Evolutionary conservation across 2,888 invertebrate species (phyloP).

Genomic region (Sthenelais limicola): DNA sequence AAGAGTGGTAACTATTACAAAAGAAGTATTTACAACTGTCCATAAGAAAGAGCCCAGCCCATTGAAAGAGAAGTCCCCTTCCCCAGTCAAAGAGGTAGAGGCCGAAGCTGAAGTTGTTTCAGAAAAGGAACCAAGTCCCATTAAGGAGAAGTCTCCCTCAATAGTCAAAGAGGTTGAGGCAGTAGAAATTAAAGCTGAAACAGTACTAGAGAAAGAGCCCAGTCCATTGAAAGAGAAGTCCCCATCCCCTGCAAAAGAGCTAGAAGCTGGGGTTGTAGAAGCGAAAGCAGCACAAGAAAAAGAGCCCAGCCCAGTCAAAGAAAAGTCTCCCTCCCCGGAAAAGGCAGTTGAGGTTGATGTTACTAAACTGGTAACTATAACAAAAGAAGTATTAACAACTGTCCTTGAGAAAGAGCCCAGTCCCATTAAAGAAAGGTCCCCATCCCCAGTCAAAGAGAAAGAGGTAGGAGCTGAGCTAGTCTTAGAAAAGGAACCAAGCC

Average conservation of each 20-base stretch:
- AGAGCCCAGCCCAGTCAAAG: constrained; percentile 19
- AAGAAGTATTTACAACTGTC: no score
- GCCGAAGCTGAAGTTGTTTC: constrained; percentile 42
- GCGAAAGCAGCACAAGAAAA: neutral
- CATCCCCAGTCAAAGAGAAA: neutral
- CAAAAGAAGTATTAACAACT: neutral
- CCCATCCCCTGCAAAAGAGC: neutral
- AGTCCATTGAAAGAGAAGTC: constrained; percentile 9
- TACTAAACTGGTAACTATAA: no score
- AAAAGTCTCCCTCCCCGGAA: neutral
- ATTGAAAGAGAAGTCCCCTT: constrained; percentile 9
- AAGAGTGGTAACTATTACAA: neutral
- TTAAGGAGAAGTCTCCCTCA: constrained; percentile 7
- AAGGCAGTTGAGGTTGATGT: constrained; percentile 3
- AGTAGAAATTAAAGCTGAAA: constrained; percentile 73
- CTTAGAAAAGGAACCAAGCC: constrained; percentile 18
- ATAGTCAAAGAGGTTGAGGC: constrained; percentile 72
- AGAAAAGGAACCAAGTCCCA: constrained; percentile 42
- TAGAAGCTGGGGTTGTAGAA: neutral
- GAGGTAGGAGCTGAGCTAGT: constrained; percentile 4
- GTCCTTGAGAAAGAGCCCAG: constrained; percentile 24
- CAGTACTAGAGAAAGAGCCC: constrained; percentile 23
- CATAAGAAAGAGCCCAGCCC: constrained; percentile 28
- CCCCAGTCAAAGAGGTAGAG: constrained; percentile 31
- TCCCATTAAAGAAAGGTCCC: neutral